A percentile compares a stretch with the other conserved stretches of the same genome.
phyloP scores from a whole-genome alignment of 1,140 invertebrate genomes.

The Bradysia coprophila region DNA sequence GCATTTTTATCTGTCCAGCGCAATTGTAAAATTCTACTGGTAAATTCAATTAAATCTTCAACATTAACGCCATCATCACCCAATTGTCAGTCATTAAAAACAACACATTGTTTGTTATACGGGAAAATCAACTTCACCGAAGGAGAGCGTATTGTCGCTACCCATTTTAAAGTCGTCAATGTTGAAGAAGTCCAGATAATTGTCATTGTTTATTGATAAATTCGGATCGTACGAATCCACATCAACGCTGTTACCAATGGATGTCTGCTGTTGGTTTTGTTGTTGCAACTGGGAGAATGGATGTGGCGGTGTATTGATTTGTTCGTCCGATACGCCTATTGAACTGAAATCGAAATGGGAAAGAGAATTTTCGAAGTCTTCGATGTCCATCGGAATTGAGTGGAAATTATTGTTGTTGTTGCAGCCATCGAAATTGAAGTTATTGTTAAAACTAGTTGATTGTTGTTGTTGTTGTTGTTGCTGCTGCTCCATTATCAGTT shows the following conservation, averaged over 20 bases:
- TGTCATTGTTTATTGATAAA: constrained; percentile 5
- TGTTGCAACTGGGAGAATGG: constrained; percentile 6
- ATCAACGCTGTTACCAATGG: background rate
- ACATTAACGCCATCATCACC: too few relatives aligned
- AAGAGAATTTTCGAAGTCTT: constrained; percentile 21
- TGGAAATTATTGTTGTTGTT: constrained; percentile 7
- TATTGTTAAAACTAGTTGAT: too few relatives aligned
- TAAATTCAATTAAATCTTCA: too few relatives aligned
- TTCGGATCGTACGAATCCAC: background rate
- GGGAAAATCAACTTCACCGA: constrained; percentile 20
- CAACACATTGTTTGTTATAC: too few relatives aligned
- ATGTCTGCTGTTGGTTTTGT: background rate
- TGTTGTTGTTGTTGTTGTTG: constrained; percentile 2
- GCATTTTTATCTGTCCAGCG: too few relatives aligned
- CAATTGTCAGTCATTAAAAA: too few relatives aligned
- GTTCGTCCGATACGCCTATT: constrained; percentile 5
- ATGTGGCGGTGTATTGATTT: constrained; percentile 10
- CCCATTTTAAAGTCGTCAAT: constrained; percentile 23
- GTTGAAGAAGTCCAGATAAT: constrained; percentile 22
- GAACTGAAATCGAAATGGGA: constrained; percentile 13
- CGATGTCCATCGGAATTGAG: constrained; percentile 20
- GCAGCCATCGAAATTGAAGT: too few relatives aligned
- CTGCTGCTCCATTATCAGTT: constrained; percentile 11
- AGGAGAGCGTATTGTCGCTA: constrained; percentile 7
- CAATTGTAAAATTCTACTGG: too few relatives aligned